A percentile compares a stretch with the other conserved stretches of the same genome.
Evolutionary conservation across 2,888 invertebrate species (phyloP).

Genomic region (Drosophila atroscutellata): DNA sequence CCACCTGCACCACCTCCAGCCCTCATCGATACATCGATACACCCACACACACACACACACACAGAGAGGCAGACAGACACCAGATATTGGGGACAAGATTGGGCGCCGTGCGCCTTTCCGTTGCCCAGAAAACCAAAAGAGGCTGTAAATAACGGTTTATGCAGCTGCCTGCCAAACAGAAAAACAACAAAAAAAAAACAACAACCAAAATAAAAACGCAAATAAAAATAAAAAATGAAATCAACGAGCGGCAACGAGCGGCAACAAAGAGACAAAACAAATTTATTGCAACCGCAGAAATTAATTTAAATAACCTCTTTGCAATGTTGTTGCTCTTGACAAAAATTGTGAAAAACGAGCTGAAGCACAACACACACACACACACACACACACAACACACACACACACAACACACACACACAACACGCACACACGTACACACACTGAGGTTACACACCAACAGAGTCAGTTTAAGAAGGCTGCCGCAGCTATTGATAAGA

Average conservation of each 20-base stretch:
- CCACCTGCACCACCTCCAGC: conserved; percentile 13
- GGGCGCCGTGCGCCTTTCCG: conserved; percentile 30
- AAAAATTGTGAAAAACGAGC: conserved; percentile 58
- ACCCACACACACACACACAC: neutral
- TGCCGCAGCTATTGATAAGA: conserved; percentile 31
- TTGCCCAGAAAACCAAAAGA: conserved; percentile 35
- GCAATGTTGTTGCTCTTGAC: conserved; percentile 49
- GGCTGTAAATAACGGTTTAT: conserved; percentile 69
- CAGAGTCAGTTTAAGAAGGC: conserved; percentile 14
- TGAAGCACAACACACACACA: conserved; percentile 12
- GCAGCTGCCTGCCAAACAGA: conserved; percentile 43
- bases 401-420: conserved; percentile 4
- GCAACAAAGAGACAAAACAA: conserved; percentile 53
- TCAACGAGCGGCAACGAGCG: conserved; percentile 13
- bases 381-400: conserved; percentile 2
- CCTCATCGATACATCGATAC: conserved; percentile 12
- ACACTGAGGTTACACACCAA: conserved; percentile 10
- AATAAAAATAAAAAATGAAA: conserved; percentile 8
- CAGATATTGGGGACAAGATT: conserved; percentile 40
- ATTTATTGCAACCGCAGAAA: conserved; percentile 77
- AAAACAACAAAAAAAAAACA: neutral
- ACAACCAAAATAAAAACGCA: neutral
- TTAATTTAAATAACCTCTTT: conserved; percentile 74
- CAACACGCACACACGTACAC: neutral
- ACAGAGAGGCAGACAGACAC: neutral